phyloP scores from a whole-genome alignment of 2,797 vertebrate genomes.

The Halcyon smyrnensis region DNA sequence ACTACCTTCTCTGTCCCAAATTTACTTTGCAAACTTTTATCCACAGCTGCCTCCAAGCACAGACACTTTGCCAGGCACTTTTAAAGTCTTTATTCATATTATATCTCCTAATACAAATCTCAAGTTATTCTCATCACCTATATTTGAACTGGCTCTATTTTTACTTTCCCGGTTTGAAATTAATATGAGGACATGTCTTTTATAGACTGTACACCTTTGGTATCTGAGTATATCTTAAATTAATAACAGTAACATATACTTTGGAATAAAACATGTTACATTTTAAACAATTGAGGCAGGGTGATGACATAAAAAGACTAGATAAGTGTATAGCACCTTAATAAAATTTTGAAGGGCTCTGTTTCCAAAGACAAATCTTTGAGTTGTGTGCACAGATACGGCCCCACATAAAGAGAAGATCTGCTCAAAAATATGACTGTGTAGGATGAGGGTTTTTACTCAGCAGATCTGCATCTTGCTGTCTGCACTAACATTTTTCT shows the following conservation, averaged over 20 bases:
- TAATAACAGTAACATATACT: not conserved
- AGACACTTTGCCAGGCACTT: not conserved
- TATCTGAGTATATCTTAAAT: not conserved
- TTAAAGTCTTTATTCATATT: not conserved
- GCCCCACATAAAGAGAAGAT: not conserved
- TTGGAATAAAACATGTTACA: not conserved
- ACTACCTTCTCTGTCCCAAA: not conserved
- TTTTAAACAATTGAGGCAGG: not conserved
- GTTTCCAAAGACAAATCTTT: not conserved
- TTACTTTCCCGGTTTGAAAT: constrained; percentile 2
- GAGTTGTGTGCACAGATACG: not conserved
- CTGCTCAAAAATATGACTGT: not conserved
- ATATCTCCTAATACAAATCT: not conserved
- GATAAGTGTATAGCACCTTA: not conserved
- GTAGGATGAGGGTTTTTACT: not conserved
- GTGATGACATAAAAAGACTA: not conserved
- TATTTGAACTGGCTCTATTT: constrained; percentile 12
- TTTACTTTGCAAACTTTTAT: not conserved
- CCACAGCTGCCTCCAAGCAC: not conserved
- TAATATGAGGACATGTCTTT: not conserved
- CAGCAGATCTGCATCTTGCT: not conserved
- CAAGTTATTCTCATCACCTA: constrained; percentile 1
- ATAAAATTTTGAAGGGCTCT: not conserved
- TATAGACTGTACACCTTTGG: not conserved
- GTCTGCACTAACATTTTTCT: not conserved